Percentiles rank a stretch among this genome's conserved stretches.
Conservation (phyloP, 1,140 invertebrate species). For the Nephila pilipes region DNA sequence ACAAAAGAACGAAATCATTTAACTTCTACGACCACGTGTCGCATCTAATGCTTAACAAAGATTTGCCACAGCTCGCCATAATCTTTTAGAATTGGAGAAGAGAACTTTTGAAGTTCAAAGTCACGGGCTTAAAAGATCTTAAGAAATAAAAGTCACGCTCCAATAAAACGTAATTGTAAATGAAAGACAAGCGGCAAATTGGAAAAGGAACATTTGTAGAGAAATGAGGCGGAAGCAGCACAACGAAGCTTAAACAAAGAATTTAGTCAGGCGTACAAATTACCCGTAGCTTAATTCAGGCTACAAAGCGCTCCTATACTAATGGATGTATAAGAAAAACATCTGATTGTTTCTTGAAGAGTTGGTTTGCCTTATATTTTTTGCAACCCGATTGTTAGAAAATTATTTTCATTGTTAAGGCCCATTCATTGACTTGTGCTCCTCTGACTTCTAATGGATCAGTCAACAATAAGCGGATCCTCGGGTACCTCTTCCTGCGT, state of each 20-base stretch:
- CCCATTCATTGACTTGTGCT: constrained; percentile 12
- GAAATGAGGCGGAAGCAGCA: constrained; percentile 73
- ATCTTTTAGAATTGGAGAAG: constrained; percentile 11
- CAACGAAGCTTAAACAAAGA: constrained; percentile 77
- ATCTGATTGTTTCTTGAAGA: constrained; percentile 56
- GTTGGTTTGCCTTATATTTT: not conserved
- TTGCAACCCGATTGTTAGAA: constrained; percentile 26
- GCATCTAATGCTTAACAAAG: constrained; percentile 65
- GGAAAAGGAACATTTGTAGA: constrained; percentile 74
- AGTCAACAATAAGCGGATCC: not conserved
- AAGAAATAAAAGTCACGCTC: constrained; percentile 76
- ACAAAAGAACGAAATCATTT: not conserved
- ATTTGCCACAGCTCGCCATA: constrained; percentile 57
- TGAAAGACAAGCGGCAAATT: constrained; percentile 77
- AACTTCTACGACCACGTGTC: constrained; percentile 47
- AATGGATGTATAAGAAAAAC: constrained; percentile 54
- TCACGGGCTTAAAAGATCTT: constrained; percentile 68
- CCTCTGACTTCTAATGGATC: constrained; percentile 17
- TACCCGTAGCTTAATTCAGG: constrained; percentile 73
- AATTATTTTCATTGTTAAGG: constrained; percentile 63
- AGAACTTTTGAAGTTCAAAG: constrained; percentile 74
- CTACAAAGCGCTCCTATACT: constrained; percentile 45
- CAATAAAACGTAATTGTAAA: constrained; percentile 76
- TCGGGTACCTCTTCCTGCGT: not conserved
- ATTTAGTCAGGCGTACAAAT: constrained; percentile 73